Base-by-base conservation (phyloP, 2,113 vertebrate genomes). In the Perca fluviatilis region DNA sequence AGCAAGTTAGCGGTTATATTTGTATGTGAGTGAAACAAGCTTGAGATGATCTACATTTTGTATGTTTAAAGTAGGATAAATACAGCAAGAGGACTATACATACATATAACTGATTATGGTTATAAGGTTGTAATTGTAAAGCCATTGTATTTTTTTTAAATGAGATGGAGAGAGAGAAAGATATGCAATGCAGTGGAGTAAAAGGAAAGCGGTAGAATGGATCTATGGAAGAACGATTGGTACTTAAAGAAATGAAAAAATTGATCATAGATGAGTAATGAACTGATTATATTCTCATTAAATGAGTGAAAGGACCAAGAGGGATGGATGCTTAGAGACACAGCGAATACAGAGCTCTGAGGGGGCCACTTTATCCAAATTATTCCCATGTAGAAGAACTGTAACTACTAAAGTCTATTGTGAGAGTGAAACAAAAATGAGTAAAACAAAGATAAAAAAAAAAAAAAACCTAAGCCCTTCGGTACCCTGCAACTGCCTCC, bases 191-290 rank as follows among this genome's bases (percentile, higher is more conserved):
- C 7, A 47, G 6, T 51, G 43, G 40, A 8, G 8, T 73, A 65
- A 76, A 76, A 69, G 54, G 12, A 84, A 25, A 65, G 74, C 89
- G 70, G 62, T 77, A 21, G 60, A 86, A 61, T 65, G n/a, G 79
- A 79, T 79, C 70, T 60, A 77, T 58, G 23, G 69, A 86, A 78
- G 77, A 87, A 58, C 67, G 76, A 90, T 74, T 81, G 72, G 71
- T 86, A 90, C 88, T 93, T 92, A 86, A 65, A 90, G 68, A 93
- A 92, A 93, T 91, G 43, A 86, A 88, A 91, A 90, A 89, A 80
- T 51, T 85, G 81, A 91, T 86, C 86, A 71, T 12, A 82, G 80
- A 88, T 85, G 89, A 92, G 69, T 82, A 82, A 93, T 92, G 74
- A 81, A 80, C 83, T 89, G 70, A 84, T 72, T 83, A 74, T 65